Conservation (phyloP, 2,888 invertebrate genomes). For the Polydrusus cervinus region DNA sequence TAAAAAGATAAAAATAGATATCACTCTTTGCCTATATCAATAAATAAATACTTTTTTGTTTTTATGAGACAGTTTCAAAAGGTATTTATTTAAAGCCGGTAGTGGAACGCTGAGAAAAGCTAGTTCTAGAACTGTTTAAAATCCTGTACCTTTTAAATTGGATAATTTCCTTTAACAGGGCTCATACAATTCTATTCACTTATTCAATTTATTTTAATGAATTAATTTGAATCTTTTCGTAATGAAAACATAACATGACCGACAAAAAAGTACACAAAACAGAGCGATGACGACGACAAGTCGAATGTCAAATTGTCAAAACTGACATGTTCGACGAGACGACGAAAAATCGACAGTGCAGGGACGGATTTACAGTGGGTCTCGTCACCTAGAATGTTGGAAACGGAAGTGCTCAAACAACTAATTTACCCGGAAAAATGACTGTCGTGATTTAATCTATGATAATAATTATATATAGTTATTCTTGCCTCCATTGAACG, state of each 20-base stretch:
- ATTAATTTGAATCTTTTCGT: conserved; percentile 57
- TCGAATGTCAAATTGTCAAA: conserved; percentile 24
- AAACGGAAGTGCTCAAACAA: too few species aligned
- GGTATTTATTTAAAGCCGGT: conserved; percentile 21
- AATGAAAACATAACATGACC: conserved; percentile 35
- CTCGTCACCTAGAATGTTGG: too few species aligned
- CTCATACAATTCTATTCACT: conserved; percentile 62
- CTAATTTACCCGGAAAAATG: too few species aligned
- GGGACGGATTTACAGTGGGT: not conserved
- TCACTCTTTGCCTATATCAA: conserved; percentile 13
- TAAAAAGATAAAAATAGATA: conserved; percentile 39
- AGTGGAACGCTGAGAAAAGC: conserved; percentile 8
- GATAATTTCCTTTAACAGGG: conserved; percentile 60
- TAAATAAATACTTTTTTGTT: conserved; percentile 35
- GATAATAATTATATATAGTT: too few species aligned
- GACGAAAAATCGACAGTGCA: not conserved
- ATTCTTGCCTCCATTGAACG: too few species aligned
- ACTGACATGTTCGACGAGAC: not conserved
- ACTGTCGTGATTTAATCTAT: too few species aligned
- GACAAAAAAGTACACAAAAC: conserved; percentile 32
- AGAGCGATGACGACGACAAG: conserved; percentile 1
- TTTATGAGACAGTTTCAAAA: conserved; percentile 28
- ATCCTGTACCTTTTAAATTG: conserved; percentile 58
- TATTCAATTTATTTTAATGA: conserved; percentile 68
- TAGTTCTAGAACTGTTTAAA: conserved; percentile 27